Evolutionary conservation across 2,797 vertebrate genomes (phyloP).

Genomic region (Sebastes nivosus): DNA sequence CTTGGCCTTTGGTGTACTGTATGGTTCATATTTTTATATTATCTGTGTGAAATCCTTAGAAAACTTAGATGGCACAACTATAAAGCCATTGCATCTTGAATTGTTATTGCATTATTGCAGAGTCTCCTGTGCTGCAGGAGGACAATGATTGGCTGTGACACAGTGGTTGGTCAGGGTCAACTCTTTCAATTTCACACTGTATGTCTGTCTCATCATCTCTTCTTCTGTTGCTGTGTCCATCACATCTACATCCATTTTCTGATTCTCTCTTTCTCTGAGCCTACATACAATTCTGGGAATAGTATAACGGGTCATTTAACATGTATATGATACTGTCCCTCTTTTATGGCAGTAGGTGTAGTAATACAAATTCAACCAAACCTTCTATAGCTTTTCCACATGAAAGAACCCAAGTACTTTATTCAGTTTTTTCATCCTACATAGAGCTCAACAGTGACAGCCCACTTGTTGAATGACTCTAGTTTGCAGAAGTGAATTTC

Average conservation of each 20-base stretch:
- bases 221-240: background rate
- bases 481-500: background rate
- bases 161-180: slow-evolving; percentile 28
- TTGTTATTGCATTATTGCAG: slow-evolving; percentile 3
- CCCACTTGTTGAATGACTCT: background rate
- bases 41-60: background rate
- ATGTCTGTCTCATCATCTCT: slow-evolving; percentile 17
- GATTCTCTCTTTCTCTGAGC: background rate
- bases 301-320: slow-evolving; percentile 46
- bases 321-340: background rate
- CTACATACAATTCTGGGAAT: background rate
- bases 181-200: slow-evolving; percentile 21
- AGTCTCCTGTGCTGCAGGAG: background rate
- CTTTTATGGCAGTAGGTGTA: slow-evolving; percentile 11
- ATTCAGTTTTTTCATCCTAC: slow-evolving; percentile 2
- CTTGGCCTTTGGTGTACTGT: background rate
- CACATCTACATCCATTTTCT: background rate
- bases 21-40: background rate
- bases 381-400: slow-evolving; percentile 4
- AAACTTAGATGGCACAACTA: background rate
- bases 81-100: background rate
- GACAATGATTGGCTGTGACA: slow-evolving; percentile 28
- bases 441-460: background rate
- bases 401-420: background rate
- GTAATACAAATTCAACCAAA: background rate